Evolutionary conservation across 2,888 invertebrate species (phyloP), one percentile per base, ranked within the genome.

Genomic region (Epirrhoe tristata): DNA sequence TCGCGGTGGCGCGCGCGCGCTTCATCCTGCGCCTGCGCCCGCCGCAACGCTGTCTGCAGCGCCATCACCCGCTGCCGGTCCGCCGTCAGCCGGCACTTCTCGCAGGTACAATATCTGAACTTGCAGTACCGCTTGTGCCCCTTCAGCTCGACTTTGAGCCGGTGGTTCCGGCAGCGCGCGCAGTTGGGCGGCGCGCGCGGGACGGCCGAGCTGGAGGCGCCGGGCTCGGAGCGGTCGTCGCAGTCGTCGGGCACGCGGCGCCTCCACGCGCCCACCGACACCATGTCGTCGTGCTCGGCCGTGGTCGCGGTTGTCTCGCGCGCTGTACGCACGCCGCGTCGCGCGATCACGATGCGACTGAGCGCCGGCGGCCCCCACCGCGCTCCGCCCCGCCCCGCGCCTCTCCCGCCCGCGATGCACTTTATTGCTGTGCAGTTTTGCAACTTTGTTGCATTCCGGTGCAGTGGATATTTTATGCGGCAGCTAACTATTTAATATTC

Each of bases 61-160:
- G 98, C 98, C 98, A 98, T 98, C 66, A 98, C 97, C 16, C 96
- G 93, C 89, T 98, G 98, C 55, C 98, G 91, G 81, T 98, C 97
- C 0, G 97, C 97, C 0, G 98, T 98, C 66, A 98, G 91, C 70
- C 96, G 95, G 86, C 98, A 98, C 91, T 97, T 97, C 74, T 96
- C 96, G 90, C 98, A 98, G 69, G 94, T 95, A 90, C 98, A 98
- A 83, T 95, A 94, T 72, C 97, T 96, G 90, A 95, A 98, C 81
- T 96, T 95, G 94, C 98, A 99, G 91, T 98, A 98, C 36, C 98
- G 95, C 88, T 98, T 98, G 94, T 98, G 98, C 14, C 98, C 98
- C 89, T 98, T 98, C 73, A 98, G 94, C 87, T 96, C 96, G 75
- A 97, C 96, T 87, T 97, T 97, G 82, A 97, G 94, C n/a, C 96